phyloP scores from a whole-genome alignment of 35 echinoderm and acorn worm genomes.

The Stichopus chloronotus region DNA sequence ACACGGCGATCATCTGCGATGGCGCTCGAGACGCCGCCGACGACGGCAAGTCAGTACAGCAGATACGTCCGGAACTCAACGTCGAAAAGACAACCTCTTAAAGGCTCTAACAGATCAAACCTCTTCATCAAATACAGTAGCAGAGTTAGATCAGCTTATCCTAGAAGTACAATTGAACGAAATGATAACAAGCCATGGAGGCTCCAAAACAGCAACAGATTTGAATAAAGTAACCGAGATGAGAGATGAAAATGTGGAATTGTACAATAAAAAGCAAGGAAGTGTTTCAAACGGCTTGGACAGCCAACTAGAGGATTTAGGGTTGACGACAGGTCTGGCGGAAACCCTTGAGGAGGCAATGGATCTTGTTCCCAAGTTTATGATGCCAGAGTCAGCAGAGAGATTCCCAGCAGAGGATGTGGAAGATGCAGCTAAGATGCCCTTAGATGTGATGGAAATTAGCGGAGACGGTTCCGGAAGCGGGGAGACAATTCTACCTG shows the following conservation, averaged over 20 bases:
- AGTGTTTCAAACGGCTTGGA: not conserved
- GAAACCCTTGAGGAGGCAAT: not conserved
- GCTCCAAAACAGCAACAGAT: not conserved
- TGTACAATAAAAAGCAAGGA: not conserved
- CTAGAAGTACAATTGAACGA: not conserved
- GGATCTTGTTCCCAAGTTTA: not conserved
- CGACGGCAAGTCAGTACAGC: not conserved
- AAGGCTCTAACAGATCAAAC: not conserved
- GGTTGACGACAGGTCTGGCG: not conserved
- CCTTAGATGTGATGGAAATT: not conserved
- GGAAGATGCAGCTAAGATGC: not conserved
- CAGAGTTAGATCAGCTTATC: not conserved
- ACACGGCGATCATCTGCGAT: not conserved
- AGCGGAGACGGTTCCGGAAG: slow-evolving; percentile 14
- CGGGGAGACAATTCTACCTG: not conserved
- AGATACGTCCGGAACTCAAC: not conserved
- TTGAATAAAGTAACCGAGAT: not conserved
- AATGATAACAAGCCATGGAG: not conserved
- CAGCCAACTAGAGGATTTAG: not conserved
- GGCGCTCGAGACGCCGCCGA: not conserved
- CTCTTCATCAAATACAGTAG: not conserved
- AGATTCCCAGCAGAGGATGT: not conserved
- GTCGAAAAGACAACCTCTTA: not conserved
- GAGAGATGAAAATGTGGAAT: not conserved
- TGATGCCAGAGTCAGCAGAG: not conserved